Base-by-base conservation (phyloP, 2,113 vertebrate species). In the Sprattus sprattus region DNA sequence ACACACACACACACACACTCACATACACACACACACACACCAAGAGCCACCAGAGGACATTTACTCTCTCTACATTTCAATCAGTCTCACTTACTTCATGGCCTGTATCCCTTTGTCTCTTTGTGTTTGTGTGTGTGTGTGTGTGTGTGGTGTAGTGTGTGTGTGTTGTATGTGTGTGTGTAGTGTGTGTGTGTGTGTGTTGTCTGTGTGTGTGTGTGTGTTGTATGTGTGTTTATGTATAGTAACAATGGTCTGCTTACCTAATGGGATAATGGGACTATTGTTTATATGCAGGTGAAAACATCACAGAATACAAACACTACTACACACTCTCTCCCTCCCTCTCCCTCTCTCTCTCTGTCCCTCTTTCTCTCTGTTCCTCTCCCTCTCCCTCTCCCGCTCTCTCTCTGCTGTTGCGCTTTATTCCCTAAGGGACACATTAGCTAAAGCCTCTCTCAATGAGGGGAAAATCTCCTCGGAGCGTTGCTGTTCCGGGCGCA, bases 91-190 rank as follows among this genome's bases (percentile, higher is more conserved):
- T 39, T 39, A 39, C 39, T 39, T 39, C 39, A 39, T 57, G 28
- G 4, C 22, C 52, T 45, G 32, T 60, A 9, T 83, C 50, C 4
- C 49, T 13, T n/a, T n/a, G n/a, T n/a, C n/a, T n/a, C 47, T 20
- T 28, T 50, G 67, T 84, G 83, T 78, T 67, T 78, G 83, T 84
- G 83, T 16, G 25, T 49, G 45, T n/a, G 83, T 71, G 83, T 47
- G 67, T 78, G 83, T 84, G 32, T 84, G 83, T 84, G 39, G 83
- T 64, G 54, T 67, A n/a, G 13, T 64, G 54, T 84, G 83, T 10
- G 83, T 88, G 85, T 81, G 67, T 81, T 81, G 54, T 57, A 10
- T 57, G 54, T 57, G 54, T 57, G 54, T 57, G 54, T 57, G 54
- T 57, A n/a, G 54, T 57, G 54, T 57, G 54, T 57, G 54, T 57